These are phyloP conservation scores for Lindbergichthys nudifrons DNA, from an alignment of 2,797 vertebrate species.

Conservation along the genomic window DNA sequence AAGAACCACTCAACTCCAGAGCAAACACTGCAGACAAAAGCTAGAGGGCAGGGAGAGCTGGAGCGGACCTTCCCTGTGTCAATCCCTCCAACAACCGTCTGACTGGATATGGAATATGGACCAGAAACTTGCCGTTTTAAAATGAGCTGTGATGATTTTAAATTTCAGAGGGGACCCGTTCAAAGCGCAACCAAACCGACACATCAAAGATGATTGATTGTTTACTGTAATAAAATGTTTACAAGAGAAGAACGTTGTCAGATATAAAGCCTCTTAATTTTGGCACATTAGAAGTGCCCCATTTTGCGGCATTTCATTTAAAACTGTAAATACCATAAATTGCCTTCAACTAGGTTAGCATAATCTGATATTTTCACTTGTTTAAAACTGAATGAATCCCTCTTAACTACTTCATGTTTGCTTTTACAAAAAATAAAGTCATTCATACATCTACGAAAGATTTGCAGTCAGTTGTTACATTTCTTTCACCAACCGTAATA, in stretches of 20 bases:
- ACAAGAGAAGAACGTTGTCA: too few species aligned
- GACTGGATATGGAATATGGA: neutral
- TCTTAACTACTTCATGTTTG: neutral
- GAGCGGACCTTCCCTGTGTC: slow-evolving; percentile 63
- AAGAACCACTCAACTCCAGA: slow-evolving; percentile 70
- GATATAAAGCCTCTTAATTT: too few species aligned
- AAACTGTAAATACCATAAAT: neutral
- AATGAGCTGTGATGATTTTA: neutral
- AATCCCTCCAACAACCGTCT: slow-evolving; percentile 54
- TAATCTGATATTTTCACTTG: neutral
- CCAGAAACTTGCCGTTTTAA: neutral
- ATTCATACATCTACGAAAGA: neutral
- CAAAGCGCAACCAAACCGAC: too few species aligned
- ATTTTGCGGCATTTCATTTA: too few species aligned
- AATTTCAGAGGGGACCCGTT: too few species aligned
- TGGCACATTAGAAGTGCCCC: too few species aligned
- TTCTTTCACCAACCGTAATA: neutral
- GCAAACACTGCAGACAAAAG: slow-evolving; percentile 76
- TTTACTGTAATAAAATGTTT: too few species aligned
- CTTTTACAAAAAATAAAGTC: neutral
- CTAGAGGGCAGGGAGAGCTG: slow-evolving; percentile 58
- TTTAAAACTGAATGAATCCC: neutral
- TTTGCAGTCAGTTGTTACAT: slow-evolving; percentile 5
- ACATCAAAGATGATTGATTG: too few species aligned
- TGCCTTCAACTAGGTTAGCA: neutral